Evolutionary conservation across 2,888 invertebrate genomes (phyloP).

Genomic region (Cenopis cana): DNA sequence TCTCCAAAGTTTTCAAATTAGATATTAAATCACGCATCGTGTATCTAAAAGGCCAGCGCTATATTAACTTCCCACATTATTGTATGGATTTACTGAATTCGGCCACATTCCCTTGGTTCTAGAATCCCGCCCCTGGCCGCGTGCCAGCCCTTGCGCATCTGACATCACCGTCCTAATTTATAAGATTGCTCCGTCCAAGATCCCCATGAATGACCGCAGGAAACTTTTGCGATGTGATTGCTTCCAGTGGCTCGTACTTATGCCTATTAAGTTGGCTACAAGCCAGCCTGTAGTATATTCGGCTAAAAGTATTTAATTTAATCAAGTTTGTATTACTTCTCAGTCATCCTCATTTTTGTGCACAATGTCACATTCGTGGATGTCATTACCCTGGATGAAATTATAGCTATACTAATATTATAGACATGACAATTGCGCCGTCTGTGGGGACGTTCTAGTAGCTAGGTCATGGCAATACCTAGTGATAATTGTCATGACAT

Average conservation of each 20-base stretch:
- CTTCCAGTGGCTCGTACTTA: constrained; percentile 31
- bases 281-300: constrained; percentile 17
- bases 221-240: constrained; percentile 25
- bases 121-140: constrained; percentile 25
- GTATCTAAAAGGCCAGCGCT: too few species aligned
- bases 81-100: background rate
- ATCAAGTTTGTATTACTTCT: background rate
- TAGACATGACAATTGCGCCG: too few species aligned
- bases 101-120: background rate
- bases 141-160: constrained; percentile 20
- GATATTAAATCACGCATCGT: too few species aligned
- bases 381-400: too few species aligned
- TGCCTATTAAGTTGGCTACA: constrained; percentile 30
- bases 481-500: too few species aligned
- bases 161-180: constrained; percentile 33
- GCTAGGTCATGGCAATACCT: too few species aligned
- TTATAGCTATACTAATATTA: too few species aligned
- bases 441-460: too few species aligned
- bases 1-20: too few species aligned
- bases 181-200: constrained; percentile 34
- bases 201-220: constrained; percentile 18
- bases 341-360: too few species aligned
- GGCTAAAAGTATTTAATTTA: background rate
- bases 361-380: too few species aligned
- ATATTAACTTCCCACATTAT: too few species aligned